Evolutionary conservation across 2,888 invertebrate species (phyloP), one percentile per base, ranked within the genome.

Genomic region (Muscina levida): DNA sequence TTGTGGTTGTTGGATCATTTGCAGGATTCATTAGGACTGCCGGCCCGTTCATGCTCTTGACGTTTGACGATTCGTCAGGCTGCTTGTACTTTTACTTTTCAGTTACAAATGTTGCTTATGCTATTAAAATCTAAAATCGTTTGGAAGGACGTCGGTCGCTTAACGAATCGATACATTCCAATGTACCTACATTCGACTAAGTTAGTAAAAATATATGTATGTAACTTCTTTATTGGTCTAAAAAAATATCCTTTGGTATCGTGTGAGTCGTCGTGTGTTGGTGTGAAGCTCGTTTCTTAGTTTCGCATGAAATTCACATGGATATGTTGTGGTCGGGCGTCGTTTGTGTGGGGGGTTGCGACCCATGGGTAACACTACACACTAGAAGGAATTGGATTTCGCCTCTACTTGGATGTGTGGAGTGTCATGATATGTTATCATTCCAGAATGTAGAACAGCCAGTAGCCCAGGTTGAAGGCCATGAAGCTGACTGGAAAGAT

Each of bases 401-500:
- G 72, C 62, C 74, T 72, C 67, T 74, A 76, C n/a, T 76, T 70
- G 81, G 79, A 77, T 76, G 86, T 85, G 86, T 87, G 86, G 82
- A 85, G 86, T 86, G 86, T 85, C 72, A 84, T 65, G 83, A 83
- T 83, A 75, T 85, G 85, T 85, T 86, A 87, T 88, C 87, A 94
- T 91, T 94, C 94, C 85, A 95, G 92, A 86, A 96, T 94, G 90
- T 97, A 97, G 91, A 98, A 98, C 85, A 95, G 94, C 98, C 98
- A 99, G 91, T 99, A 99, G 85, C 96, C 94, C 48, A 96, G 94
- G 90, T 99, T 99, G 92, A 99, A 99, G 84, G 98, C 92, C 87
- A 98, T 93, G 91, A 99, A 99, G 85, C 98, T 95, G 82, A 98
- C 95, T 0, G 99, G 99, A 90, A 99, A 99, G 83, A 98, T 93